phyloP scores from a whole-genome alignment of 2,113 vertebrate genomes.

The Asarcornis scutulata region DNA sequence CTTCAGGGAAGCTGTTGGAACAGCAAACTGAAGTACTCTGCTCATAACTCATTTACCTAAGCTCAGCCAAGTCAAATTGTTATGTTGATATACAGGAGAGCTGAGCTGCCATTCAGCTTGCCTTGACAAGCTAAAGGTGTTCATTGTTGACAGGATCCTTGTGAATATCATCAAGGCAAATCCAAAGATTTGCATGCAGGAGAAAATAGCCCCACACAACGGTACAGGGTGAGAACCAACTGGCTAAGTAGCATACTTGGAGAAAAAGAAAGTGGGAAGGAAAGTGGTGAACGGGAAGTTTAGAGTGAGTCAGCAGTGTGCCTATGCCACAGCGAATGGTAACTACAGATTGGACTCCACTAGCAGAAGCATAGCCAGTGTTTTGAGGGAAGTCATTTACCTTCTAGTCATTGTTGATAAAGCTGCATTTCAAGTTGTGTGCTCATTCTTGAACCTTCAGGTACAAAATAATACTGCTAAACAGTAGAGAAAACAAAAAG shows the following conservation, averaged over 20 bases:
- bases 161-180: not conserved
- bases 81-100: not conserved
- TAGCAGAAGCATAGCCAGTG: not conserved
- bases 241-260: not conserved
- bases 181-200: not conserved
- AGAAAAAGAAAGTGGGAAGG: not conserved
- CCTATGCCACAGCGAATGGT: fast-evolving
- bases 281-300: not conserved
- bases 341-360: not conserved
- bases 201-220: not conserved
- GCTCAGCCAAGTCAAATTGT: not conserved
- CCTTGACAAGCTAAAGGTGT: not conserved
- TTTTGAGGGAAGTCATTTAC: not conserved
- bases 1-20: not conserved
- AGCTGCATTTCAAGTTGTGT: not conserved
- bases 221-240: not conserved
- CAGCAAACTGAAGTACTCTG: not conserved
- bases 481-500: not conserved
- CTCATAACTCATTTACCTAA: not conserved
- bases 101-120: not conserved
- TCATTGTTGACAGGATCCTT: not conserved
- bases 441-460: not conserved
- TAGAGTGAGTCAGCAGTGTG: not conserved
- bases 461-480: not conserved
- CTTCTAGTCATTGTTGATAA: not conserved